A percentile compares a stretch with the other conserved stretches of the same genome.
phyloP scores from a whole-genome alignment of 2,888 invertebrate genomes.

The Cistogaster globosa region DNA sequence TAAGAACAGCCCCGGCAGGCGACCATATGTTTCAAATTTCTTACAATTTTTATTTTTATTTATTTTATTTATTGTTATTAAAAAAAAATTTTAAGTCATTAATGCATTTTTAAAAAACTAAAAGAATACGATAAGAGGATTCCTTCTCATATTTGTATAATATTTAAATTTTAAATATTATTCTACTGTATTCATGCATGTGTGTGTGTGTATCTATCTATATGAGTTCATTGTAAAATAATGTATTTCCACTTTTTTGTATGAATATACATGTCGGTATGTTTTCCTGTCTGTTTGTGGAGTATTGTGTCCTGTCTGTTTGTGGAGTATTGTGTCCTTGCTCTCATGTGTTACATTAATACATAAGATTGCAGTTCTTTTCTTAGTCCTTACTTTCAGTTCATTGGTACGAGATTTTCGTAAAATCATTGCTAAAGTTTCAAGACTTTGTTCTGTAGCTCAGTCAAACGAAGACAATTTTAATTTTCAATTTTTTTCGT shows the following conservation, averaged over 20 bases:
- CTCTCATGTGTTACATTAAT: slow-evolving; percentile 66
- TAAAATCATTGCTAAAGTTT: not conserved
- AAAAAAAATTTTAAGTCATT: too few relatives aligned
- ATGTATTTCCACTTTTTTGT: not conserved
- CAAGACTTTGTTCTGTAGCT: slow-evolving; percentile 28
- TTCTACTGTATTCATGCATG: not conserved
- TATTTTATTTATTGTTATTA: too few relatives aligned
- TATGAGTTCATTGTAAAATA: not conserved
- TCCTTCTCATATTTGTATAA: not conserved
- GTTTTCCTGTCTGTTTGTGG: not conserved
- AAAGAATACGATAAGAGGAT: not conserved
- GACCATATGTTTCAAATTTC: too few relatives aligned
- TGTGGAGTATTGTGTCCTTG: slow-evolving; percentile 55
- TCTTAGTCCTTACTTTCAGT: slow-evolving; percentile 8
- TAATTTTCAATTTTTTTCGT: slow-evolving; percentile 11
- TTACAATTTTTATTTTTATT: too few relatives aligned
- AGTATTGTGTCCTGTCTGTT: slow-evolving; percentile 57
- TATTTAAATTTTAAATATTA: not conserved
- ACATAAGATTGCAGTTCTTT: slow-evolving; percentile 37
- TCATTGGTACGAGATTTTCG: slow-evolving; percentile 21
- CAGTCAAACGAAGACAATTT: slow-evolving; percentile 41
- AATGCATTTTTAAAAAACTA: too few relatives aligned
- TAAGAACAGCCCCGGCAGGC: too few relatives aligned
- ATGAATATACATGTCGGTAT: not conserved
- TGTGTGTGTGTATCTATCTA: not conserved